These are phyloP conservation scores for Orthonevra nobilis DNA, from an alignment of 2,888 invertebrate genomes.

Conservation along the genomic window DNA sequence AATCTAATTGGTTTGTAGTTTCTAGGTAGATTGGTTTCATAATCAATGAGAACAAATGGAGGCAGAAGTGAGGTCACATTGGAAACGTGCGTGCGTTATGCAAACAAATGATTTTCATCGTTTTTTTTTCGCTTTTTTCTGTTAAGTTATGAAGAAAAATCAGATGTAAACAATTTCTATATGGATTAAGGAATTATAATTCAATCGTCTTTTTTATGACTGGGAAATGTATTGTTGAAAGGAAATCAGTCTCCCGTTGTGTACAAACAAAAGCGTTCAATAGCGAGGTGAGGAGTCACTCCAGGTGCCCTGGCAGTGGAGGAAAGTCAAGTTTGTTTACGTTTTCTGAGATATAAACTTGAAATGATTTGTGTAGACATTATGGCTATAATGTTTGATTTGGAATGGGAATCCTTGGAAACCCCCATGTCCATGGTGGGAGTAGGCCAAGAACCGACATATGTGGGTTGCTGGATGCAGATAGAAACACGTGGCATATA, in stretches of 20 bases:
- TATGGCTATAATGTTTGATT: too few relatives aligned
- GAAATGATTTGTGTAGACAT: too few relatives aligned
- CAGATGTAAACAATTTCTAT: constrained; percentile 3
- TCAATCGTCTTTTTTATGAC: constrained; percentile 29
- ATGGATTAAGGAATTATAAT: constrained; percentile 5
- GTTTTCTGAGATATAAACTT: too few relatives aligned
- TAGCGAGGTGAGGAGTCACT: background rate
- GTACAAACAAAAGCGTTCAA: constrained; percentile 5
- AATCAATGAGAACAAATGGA: constrained; percentile 14
- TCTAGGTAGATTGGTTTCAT: constrained; percentile 4
- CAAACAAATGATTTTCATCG: constrained; percentile 22
- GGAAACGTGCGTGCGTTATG: constrained; percentile 41
- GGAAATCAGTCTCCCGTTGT: constrained; percentile 15
- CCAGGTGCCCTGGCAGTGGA: background rate
- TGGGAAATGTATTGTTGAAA: background rate
- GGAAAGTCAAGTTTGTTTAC: constrained; percentile 50
- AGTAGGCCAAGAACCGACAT: too few relatives aligned
- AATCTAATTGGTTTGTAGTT: constrained; percentile 47
- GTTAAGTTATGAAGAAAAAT: constrained; percentile 10
- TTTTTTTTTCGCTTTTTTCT: background rate
- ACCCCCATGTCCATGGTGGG: too few relatives aligned
- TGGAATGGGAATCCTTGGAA: too few relatives aligned
- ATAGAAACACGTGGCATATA: too few relatives aligned
- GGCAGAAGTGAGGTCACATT: constrained; percentile 18
- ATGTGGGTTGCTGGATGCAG: too few relatives aligned